Evolutionary conservation across 2,113 vertebrate genomes (phyloP).

Genomic region (Myrmecobius fasciatus): DNA sequence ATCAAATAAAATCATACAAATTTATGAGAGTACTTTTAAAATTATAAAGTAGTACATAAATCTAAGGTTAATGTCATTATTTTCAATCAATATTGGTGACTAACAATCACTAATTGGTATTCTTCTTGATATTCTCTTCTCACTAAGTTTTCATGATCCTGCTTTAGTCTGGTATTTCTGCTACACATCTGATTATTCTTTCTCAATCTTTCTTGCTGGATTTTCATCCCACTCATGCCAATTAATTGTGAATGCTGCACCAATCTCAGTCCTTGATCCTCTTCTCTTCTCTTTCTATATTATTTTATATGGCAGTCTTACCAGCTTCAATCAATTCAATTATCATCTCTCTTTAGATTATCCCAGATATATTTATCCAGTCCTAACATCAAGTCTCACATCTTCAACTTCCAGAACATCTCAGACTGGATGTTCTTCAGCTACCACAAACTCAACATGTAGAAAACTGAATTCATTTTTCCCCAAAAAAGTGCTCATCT

Average conservation of each 20-base stretch:
- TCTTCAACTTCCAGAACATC: too few species aligned
- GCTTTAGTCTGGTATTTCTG: neutral
- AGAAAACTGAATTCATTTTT: too few species aligned
- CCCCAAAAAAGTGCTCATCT: too few species aligned
- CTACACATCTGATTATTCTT: neutral
- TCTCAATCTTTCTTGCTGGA: neutral
- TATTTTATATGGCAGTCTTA: too few species aligned
- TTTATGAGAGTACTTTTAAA: neutral
- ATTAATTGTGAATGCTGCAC: neutral
- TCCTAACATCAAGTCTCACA: too few species aligned
- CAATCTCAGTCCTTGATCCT: too few species aligned
- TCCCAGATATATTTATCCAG: too few species aligned
- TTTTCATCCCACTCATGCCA: neutral
- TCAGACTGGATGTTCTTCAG: too few species aligned
- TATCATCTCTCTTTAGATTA: too few species aligned
- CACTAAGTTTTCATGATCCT: neutral
- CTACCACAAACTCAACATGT: too few species aligned
- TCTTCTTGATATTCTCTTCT: neutral
- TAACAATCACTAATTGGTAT: neutral
- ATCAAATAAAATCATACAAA: conserved; percentile 12
- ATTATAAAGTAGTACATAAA: neutral
- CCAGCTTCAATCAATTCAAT: too few species aligned
- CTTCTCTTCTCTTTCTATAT: too few species aligned
- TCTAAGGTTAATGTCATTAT: neutral
- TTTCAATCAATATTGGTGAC: neutral